Evolutionary conservation across 1,140 invertebrate genomes (phyloP).

Genomic region (Drosophila gunungcola): DNA sequence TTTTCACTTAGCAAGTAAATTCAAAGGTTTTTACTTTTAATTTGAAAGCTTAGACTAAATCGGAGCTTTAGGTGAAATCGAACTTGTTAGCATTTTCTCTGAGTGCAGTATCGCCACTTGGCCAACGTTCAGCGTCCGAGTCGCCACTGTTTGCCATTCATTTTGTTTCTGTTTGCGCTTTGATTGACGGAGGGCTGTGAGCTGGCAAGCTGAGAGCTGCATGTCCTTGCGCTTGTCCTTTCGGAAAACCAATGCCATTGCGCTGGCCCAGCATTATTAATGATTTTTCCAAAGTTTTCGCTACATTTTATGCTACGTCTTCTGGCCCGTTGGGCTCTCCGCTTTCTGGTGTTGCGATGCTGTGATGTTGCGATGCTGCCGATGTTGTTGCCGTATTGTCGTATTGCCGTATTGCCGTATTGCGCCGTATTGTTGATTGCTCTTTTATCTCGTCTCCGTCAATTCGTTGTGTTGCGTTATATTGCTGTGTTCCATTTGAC

Average conservation of each 20-base stretch:
- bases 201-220: constrained; percentile 42
- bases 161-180: constrained; percentile 83
- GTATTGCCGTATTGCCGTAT: constrained; percentile 57
- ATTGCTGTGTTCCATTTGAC: constrained; percentile 80
- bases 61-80: not conserved
- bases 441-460: constrained; percentile 83
- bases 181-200: constrained; percentile 74
- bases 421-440: constrained; percentile 76
- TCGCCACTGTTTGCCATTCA: constrained; percentile 79
- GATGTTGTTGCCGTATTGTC: constrained; percentile 20
- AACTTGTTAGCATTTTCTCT: not conserved
- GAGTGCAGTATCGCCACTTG: constrained; percentile 40
- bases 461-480: constrained; percentile 70
- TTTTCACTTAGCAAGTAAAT: too few species aligned
- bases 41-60: too few species aligned
- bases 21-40: too few species aligned
- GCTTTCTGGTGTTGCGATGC: constrained; percentile 13
- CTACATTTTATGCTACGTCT: constrained; percentile 81
- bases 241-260: constrained; percentile 69
- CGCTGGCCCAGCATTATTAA: constrained; percentile 79
- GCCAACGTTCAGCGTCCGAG: constrained; percentile 41
- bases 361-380: constrained; percentile 1
- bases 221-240: constrained; percentile 82
- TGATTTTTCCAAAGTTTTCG: constrained; percentile 83
- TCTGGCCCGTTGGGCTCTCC: constrained; percentile 36